Conservation (phyloP, 1,140 invertebrate species). For the Batillaria attramentaria region DNA sequence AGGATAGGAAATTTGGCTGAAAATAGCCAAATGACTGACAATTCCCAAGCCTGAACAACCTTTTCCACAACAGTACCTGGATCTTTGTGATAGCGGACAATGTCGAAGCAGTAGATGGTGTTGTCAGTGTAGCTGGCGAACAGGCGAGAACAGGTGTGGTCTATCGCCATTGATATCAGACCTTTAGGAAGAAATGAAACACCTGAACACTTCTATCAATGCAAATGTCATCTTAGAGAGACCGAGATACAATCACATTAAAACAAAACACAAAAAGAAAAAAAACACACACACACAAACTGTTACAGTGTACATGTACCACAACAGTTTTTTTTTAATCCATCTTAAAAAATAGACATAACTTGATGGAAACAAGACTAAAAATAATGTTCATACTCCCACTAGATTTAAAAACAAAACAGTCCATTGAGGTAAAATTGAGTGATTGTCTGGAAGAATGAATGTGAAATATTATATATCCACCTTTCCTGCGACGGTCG, state of each 20-base stretch:
- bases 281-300: background rate
- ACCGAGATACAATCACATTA: no score
- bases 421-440: background rate
- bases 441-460: background rate
- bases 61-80: slow-evolving; percentile 74
- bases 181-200: slow-evolving; percentile 70
- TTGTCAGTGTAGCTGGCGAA: slow-evolving; percentile 91
- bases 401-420: background rate
- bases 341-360: no score
- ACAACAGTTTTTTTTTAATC: no score
- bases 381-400: background rate
- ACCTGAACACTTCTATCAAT: background rate
- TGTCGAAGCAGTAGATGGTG: slow-evolving; percentile 87
- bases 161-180: slow-evolving; percentile 84
- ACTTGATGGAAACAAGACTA: background rate
- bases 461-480: background rate
- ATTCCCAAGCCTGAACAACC: no score
- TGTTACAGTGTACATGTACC: background rate
- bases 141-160: slow-evolving; percentile 78
- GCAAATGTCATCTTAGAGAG: background rate
- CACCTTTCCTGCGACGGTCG: background rate
- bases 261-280: background rate
- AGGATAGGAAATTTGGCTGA: no score
- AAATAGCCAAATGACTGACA: no score
- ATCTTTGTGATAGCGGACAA: slow-evolving; percentile 79